Conservation (phyloP, 1,140 invertebrate genomes). For the Chlorops oryzae region DNA sequence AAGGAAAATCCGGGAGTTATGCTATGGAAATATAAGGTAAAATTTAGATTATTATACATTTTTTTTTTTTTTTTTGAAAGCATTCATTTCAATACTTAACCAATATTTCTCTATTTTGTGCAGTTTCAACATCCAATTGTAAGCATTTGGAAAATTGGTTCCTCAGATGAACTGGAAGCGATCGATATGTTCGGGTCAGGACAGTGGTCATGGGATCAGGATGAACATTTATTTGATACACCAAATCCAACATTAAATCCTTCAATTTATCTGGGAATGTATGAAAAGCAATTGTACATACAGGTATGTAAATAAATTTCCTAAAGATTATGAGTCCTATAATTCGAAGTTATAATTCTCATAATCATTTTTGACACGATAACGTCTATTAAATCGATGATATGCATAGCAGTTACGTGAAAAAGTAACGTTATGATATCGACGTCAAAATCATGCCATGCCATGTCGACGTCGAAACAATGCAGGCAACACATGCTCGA, state of each 20-base stretch:
- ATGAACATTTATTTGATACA: constrained; percentile 20
- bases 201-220: constrained; percentile 47
- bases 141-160: constrained; percentile 69
- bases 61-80: neutral
- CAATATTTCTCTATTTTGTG: constrained; percentile 18
- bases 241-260: constrained; percentile 46
- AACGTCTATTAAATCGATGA: no score
- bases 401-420: no score
- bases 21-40: constrained; percentile 68
- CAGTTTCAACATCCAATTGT: constrained; percentile 80
- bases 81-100: neutral
- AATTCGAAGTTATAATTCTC: constrained; percentile 14
- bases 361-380: no score
- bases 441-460: no score
- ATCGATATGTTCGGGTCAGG: constrained; percentile 70
- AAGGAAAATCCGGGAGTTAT: constrained; percentile 52
- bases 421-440: no score
- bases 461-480: no score
- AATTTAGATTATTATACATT: constrained; percentile 2
- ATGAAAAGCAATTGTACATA: constrained; percentile 72
- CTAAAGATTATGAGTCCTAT: neutral
- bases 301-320: constrained; percentile 62
- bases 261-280: constrained; percentile 78
- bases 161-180: constrained; percentile 54
- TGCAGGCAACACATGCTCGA: no score